These are phyloP conservation scores for Proctacanthus coquilletti DNA, from an alignment of 1,140 invertebrate genomes.

Conservation along the genomic window DNA sequence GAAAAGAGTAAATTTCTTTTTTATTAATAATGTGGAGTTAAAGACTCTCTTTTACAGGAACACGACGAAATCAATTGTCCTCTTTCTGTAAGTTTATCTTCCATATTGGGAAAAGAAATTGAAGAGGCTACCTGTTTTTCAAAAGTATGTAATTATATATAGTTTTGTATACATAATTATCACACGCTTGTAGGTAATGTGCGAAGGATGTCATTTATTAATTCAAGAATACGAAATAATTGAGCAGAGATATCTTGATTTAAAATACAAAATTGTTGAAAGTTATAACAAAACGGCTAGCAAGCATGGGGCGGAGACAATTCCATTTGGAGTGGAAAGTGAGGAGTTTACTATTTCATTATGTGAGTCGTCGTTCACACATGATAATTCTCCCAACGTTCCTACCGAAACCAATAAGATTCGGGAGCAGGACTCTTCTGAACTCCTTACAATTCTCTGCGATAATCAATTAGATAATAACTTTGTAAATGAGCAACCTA, in stretches of 20 bases:
- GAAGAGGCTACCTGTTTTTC: constrained; percentile 7
- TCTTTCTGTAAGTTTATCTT: constrained; percentile 4
- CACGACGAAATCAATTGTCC: constrained; percentile 7
- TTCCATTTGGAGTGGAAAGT: background rate
- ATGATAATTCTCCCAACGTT: too few species aligned
- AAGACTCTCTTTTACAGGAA: too few species aligned
- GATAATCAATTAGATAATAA: background rate
- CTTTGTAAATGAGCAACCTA: background rate
- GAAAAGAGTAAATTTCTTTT: too few species aligned
- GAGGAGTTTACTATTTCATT: too few species aligned
- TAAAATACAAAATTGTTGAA: constrained; percentile 4
- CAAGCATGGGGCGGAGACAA: constrained; percentile 1
- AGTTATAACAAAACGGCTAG: constrained; percentile 1
- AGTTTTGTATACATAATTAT: background rate
- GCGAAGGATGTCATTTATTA: constrained; percentile 7
- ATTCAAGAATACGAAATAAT: constrained; percentile 8
- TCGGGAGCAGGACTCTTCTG: background rate
- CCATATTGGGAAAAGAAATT: constrained; percentile 6
- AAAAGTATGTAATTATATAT: constrained; percentile 1
- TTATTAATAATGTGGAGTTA: too few species aligned
- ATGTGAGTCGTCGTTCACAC: too few species aligned
- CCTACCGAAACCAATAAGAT: constrained; percentile 2
- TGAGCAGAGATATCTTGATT: constrained; percentile 2
- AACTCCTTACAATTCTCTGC: too few species aligned
- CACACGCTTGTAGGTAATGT: constrained; percentile 7